A percentile compares a stretch with the other conserved stretches of the same genome.
Conservation (phyloP, 2,113 vertebrate genomes). For the Tylochromis polylepis region DNA sequence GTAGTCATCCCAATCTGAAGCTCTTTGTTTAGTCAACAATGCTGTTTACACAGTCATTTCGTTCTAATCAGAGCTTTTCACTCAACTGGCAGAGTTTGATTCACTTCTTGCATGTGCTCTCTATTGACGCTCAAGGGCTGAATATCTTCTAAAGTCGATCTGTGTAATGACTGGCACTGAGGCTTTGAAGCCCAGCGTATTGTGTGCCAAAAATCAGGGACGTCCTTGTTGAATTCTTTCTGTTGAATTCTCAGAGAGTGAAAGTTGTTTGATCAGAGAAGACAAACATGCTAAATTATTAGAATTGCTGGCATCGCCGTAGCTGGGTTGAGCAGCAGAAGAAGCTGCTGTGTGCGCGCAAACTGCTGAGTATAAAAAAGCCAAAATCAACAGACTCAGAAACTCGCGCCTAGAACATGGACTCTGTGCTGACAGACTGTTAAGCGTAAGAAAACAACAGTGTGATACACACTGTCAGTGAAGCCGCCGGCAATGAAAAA, state of each 20-base stretch:
- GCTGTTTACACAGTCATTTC: not conserved
- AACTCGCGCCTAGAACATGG: not conserved
- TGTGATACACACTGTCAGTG: not conserved
- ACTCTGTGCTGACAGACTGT: not conserved
- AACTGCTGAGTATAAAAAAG: not conserved
- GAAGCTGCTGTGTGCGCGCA: not conserved
- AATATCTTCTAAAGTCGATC: not conserved
- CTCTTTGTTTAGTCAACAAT: not conserved
- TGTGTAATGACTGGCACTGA: not conserved
- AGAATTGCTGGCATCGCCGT: not conserved
- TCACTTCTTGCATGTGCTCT: not conserved
- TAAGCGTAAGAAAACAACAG: not conserved
- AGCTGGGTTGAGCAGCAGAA: not conserved
- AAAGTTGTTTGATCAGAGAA: not conserved
- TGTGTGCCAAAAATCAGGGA: not conserved
- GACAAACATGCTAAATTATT: not conserved
- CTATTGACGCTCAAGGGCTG: not conserved
- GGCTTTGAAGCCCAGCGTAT: not conserved
- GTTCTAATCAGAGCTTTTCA: not conserved
- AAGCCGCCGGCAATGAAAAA: not conserved
- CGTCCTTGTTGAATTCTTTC: not conserved
- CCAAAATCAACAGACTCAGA: not conserved
- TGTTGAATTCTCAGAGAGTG: not conserved
- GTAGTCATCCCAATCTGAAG: not conserved
- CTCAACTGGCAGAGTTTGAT: not conserved